Conservation (phyloP, 1,140 invertebrate genomes). For the Pemphigus obesinymphae region DNA sequence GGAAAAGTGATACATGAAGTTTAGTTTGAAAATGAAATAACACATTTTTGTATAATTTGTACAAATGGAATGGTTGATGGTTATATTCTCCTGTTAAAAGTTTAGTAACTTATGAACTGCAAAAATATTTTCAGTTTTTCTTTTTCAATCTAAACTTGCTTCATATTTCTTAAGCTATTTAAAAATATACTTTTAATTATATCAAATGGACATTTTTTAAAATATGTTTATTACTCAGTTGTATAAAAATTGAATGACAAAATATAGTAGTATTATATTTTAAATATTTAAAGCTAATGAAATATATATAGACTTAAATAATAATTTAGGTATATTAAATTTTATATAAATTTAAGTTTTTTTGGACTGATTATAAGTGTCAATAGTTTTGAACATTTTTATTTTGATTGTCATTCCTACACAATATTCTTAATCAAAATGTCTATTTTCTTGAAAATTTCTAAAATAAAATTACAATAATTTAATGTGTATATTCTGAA, state of each 20-base stretch:
- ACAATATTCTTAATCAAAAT: not conserved
- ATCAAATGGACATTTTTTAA: not conserved
- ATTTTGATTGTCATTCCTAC: too few species aligned
- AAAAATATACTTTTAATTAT: not conserved
- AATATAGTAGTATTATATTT: not conserved
- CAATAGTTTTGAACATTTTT: not conserved
- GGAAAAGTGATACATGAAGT: slow-evolving; percentile 92
- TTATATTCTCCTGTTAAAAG: not conserved
- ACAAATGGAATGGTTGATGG: not conserved
- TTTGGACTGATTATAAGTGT: not conserved
- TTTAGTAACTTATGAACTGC: not conserved
- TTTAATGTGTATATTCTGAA: not conserved
- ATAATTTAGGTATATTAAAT: not conserved
- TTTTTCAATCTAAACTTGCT: not conserved
- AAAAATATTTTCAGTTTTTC: not conserved
- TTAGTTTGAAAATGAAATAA: not conserved
- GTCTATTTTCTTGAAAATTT: not conserved
- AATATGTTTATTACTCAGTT: not conserved
- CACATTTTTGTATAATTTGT: not conserved
- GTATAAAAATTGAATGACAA: too few species aligned
- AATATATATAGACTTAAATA: not conserved
- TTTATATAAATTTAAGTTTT: not conserved
- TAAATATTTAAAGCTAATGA: not conserved
- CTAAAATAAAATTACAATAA: not conserved
- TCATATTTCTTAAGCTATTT: not conserved